A percentile compares a stretch with the other conserved stretches of the same genome.
Evolutionary conservation across 1,140 invertebrate genomes (phyloP).

Genomic region (Oppia nitens): DNA sequence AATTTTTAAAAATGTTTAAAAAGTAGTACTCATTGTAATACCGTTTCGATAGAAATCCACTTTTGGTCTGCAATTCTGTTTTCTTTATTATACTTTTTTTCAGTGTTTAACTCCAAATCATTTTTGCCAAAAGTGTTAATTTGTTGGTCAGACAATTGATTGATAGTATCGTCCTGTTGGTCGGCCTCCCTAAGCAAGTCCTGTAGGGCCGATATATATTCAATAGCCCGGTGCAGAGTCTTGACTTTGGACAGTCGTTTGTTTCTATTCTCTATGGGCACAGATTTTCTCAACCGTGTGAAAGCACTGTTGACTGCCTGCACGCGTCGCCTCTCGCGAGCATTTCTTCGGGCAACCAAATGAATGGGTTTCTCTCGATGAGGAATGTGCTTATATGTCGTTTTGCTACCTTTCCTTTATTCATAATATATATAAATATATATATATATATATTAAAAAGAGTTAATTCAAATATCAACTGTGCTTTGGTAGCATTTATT

Average conservation of each 20-base stretch:
- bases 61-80: background rate
- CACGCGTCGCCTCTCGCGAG: conserved; percentile 36
- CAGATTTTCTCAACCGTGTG: conserved; percentile 31
- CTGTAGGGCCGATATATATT: conserved; percentile 26
- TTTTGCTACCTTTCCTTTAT: conserved; percentile 14
- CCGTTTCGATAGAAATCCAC: background rate
- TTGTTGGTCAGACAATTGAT: background rate
- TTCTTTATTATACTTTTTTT: background rate
- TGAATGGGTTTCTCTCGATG: conserved; percentile 34
- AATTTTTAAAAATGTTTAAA: background rate
- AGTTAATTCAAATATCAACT: too few relatives aligned
- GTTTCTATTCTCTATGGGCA: conserved; percentile 29
- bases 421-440: too few relatives aligned
- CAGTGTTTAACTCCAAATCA: background rate
- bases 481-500: too few relatives aligned
- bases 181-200: conserved; percentile 22
- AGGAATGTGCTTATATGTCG: conserved; percentile 28
- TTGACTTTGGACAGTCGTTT: conserved; percentile 30
- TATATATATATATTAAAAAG: too few relatives aligned
- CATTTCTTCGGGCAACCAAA: conserved; percentile 38
- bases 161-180: background rate
- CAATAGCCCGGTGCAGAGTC: conserved; percentile 27
- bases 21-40: background rate
- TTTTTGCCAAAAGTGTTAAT: background rate
- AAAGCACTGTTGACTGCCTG: conserved; percentile 40